phyloP scores from a whole-genome alignment of 2,888 invertebrate genomes.

The Hydraecia micacea region DNA sequence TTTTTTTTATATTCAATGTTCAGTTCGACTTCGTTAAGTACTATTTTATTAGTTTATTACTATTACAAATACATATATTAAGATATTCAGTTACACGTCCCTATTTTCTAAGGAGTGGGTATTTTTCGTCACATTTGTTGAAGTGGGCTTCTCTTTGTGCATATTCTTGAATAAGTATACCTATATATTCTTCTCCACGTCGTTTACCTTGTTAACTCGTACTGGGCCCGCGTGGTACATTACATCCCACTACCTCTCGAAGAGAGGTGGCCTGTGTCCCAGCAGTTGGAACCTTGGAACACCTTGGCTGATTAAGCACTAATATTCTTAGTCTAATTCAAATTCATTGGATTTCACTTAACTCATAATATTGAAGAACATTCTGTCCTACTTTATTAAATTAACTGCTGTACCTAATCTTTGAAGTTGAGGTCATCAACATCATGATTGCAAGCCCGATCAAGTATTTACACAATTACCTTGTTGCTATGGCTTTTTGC shows the following conservation, averaged over 20 bases:
- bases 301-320: neutral
- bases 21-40: too few relatives aligned
- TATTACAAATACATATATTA: neutral
- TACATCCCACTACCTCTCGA: neutral
- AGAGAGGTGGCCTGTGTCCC: neutral
- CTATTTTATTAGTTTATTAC: neutral
- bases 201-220: too few relatives aligned
- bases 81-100: neutral
- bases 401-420: neutral
- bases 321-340: neutral
- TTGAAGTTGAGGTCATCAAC: neutral
- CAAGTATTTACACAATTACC: neutral
- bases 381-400: neutral
- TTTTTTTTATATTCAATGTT: too few relatives aligned
- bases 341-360: neutral
- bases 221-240: neutral
- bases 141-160: neutral
- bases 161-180: neutral
- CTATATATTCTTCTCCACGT: too few relatives aligned
- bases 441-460: neutral
- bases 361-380: neutral
- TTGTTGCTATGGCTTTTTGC: neutral
- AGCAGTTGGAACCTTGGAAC: neutral
- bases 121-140: neutral
- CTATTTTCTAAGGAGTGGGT: neutral